These are phyloP conservation scores for Nemotelus pantherinus DNA, from an alignment of 2,888 invertebrate genomes.

Conservation along the genomic window DNA sequence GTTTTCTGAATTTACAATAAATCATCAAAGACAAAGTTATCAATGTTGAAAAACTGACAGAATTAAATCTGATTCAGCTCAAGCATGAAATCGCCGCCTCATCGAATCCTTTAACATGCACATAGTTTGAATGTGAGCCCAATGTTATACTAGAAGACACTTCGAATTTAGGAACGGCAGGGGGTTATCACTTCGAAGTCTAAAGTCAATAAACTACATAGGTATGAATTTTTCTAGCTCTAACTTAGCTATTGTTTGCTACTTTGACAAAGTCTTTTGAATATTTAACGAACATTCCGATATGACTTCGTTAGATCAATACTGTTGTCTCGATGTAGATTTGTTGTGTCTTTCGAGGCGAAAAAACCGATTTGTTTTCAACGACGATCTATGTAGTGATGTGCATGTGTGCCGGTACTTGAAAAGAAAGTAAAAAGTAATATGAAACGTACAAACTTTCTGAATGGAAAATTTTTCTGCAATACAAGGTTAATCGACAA, in stretches of 20 bases:
- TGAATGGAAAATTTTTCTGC: too few relatives aligned
- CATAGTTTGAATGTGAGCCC: not conserved
- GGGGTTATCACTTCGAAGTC: not conserved
- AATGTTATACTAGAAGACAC: not conserved
- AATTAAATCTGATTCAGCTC: slow-evolving; percentile 36
- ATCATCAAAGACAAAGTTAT: not conserved
- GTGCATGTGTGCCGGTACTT: too few relatives aligned
- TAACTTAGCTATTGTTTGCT: not conserved
- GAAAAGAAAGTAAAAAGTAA: too few relatives aligned
- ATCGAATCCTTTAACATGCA: not conserved
- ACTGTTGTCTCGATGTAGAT: slow-evolving; percentile 25
- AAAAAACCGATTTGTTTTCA: slow-evolving; percentile 7
- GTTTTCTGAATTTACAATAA: too few relatives aligned
- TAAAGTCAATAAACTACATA: slow-evolving; percentile 22
- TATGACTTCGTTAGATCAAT: slow-evolving; percentile 45
- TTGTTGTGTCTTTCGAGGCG: slow-evolving; percentile 1
- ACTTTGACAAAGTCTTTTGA: not conserved
- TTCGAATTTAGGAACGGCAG: not conserved
- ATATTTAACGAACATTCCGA: slow-evolving; percentile 18
- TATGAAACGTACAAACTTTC: too few relatives aligned
- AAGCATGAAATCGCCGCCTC: slow-evolving; percentile 30
- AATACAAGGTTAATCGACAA: too few relatives aligned
- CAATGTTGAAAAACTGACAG: slow-evolving; percentile 26
- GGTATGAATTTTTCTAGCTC: too few relatives aligned
- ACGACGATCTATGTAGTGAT: too few relatives aligned